Conservation (phyloP, 2,797 vertebrate genomes). For the Acrossocheilus fasciatus region DNA sequence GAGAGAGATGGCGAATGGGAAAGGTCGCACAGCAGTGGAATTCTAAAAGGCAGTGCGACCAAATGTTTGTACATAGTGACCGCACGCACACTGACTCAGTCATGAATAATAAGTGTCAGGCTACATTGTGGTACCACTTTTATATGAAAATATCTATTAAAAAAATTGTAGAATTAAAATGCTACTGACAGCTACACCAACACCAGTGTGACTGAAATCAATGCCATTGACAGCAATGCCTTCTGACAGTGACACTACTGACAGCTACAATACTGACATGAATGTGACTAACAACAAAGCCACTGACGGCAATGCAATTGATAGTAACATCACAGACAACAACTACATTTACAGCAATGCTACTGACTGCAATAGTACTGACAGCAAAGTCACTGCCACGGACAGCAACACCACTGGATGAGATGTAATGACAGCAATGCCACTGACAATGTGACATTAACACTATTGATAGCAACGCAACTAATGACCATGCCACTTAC, state of each 20-base stretch:
- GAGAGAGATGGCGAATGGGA: constrained; percentile 14
- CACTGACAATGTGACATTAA: neutral
- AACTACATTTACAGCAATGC: neutral
- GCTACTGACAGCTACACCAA: neutral
- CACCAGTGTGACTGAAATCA: neutral
- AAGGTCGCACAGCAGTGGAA: constrained; percentile 2
- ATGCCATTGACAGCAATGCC: neutral
- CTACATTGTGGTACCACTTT: neutral
- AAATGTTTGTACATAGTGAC: constrained; percentile 29
- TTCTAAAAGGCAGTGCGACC: constrained; percentile 17
- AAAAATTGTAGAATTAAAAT: neutral
- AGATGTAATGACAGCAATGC: too few species aligned
- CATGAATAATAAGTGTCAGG: neutral
- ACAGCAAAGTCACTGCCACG: neutral
- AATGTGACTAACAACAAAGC: too few species aligned
- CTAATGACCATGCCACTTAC: neutral
- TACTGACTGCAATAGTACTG: neutral
- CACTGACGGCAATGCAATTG: neutral
- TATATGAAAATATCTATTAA: neutral
- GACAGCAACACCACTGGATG: too few species aligned
- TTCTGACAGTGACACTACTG: neutral
- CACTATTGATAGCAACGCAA: too few species aligned
- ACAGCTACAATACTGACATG: neutral
- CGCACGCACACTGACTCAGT: neutral
- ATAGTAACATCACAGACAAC: neutral